phyloP scores from a whole-genome alignment of 1,140 invertebrate genomes.

The Trichogramma pretiosum region DNA sequence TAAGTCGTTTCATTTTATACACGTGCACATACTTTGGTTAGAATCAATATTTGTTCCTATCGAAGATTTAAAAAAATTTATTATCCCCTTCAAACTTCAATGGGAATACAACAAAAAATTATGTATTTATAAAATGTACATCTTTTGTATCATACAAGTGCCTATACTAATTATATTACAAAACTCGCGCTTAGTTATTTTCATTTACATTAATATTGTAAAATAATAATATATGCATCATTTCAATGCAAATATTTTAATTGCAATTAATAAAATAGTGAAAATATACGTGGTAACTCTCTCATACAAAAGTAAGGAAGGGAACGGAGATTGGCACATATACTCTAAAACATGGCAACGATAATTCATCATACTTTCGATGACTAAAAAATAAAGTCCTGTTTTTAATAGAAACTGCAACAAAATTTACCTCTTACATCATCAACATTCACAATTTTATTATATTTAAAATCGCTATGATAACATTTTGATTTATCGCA shows the following conservation, averaged over 20 bases:
- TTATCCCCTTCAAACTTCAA: conserved; percentile 15
- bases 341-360: conserved; percentile 34
- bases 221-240: neutral
- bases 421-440: too few species aligned
- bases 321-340: conserved; percentile 28
- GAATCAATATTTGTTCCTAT: conserved; percentile 23
- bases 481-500: too few species aligned
- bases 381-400: conserved; percentile 23
- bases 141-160: conserved; percentile 10
- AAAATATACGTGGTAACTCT: conserved; percentile 44
- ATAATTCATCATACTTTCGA: conserved; percentile 28
- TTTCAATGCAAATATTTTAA: conserved; percentile 10
- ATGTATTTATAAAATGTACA: conserved; percentile 8
- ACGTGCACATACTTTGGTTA: conserved; percentile 32
- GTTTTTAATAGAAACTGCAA: too few species aligned
- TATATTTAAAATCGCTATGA: too few species aligned
- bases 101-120: conserved; percentile 18
- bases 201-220: conserved; percentile 13
- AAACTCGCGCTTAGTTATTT: conserved; percentile 11
- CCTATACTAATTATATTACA: conserved; percentile 2
- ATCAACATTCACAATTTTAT: too few species aligned
- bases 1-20: conserved; percentile 14
- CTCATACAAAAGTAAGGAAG: conserved; percentile 29
- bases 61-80: conserved; percentile 30
- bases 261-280: conserved; percentile 24